Conservation (phyloP, 2,888 invertebrate species). For the Ethmia dodecea region DNA sequence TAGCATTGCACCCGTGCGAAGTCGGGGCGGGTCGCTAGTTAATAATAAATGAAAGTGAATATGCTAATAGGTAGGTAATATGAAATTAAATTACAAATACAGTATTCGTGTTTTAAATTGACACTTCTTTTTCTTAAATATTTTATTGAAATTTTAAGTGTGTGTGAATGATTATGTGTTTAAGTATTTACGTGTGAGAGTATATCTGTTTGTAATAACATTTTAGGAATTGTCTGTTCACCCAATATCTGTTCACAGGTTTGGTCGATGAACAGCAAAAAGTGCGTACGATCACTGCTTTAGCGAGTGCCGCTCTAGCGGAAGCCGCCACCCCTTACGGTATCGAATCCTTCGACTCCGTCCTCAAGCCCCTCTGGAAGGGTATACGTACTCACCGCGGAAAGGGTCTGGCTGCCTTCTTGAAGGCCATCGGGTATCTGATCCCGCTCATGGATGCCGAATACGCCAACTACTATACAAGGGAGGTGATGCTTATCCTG, state of each 20-base stretch:
- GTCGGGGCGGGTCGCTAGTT: no score
- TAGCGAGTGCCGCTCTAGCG: conserved; percentile 98
- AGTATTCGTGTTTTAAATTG: no score
- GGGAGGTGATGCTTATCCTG: conserved; percentile 98
- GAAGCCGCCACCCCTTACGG: conserved; percentile 99
- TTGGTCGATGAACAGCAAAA: conserved; percentile 99
- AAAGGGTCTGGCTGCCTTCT: conserved; percentile 98
- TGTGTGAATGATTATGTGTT: no score
- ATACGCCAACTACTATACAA: conserved; percentile 99
- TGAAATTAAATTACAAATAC: no score
- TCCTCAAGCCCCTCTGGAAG: conserved; percentile 99
- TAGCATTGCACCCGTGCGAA: no score
- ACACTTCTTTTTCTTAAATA: no score
- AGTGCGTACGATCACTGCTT: conserved; percentile 98
- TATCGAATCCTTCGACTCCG: conserved; percentile 99
- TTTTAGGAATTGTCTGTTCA: no score
- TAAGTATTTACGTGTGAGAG: no score
- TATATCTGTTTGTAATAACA: no score
- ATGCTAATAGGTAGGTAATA: no score
- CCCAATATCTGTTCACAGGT: conserved; percentile 59
- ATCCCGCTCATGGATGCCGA: conserved; percentile 99
- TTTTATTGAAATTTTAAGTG: no score
- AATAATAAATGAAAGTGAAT: no score
- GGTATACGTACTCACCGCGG: conserved; percentile 95
- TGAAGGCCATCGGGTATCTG: conserved; percentile 99